Conservation (phyloP, 2,888 invertebrate genomes). For the Branchinecta sandiegonensis region DNA sequence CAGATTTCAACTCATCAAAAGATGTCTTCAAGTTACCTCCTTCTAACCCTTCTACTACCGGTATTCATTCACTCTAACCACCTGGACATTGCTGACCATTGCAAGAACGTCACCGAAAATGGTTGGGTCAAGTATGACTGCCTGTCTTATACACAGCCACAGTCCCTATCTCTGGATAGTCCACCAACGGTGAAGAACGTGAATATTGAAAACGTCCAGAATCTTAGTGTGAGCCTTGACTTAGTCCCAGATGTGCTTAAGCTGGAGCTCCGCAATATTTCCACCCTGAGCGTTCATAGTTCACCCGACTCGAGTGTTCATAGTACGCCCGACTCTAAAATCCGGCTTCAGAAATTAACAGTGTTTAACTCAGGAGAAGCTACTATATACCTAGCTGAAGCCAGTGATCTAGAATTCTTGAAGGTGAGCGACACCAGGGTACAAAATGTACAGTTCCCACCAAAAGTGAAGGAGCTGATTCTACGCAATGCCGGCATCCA, state of each 20-base stretch:
- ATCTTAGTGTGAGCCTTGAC: not conserved
- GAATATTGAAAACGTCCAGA: not conserved
- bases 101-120: not conserved
- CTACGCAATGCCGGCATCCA: constrained; percentile 13
- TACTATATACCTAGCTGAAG: not conserved
- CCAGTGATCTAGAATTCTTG: not conserved
- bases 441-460: not conserved
- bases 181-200: not conserved
- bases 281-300: not conserved
- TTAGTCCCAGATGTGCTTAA: not conserved
- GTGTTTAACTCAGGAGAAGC: not conserved
- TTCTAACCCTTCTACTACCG: not conserved
- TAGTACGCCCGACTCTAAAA: not conserved
- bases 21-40: not conserved
- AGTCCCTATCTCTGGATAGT: not conserved
- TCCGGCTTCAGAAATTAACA: not conserved
- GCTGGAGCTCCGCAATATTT: not conserved
- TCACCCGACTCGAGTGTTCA: not conserved
- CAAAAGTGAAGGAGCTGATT: not conserved
- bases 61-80: not conserved
- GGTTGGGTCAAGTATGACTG: not conserved
- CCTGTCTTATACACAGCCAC: not conserved
- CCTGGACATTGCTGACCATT: not conserved
- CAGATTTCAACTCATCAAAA: too few relatives aligned
- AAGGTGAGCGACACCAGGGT: not conserved